A percentile compares a stretch with the other conserved stretches of the same genome.
Conservation (phyloP, 2,888 invertebrate species). For the Synanthedon tipuliformis region DNA sequence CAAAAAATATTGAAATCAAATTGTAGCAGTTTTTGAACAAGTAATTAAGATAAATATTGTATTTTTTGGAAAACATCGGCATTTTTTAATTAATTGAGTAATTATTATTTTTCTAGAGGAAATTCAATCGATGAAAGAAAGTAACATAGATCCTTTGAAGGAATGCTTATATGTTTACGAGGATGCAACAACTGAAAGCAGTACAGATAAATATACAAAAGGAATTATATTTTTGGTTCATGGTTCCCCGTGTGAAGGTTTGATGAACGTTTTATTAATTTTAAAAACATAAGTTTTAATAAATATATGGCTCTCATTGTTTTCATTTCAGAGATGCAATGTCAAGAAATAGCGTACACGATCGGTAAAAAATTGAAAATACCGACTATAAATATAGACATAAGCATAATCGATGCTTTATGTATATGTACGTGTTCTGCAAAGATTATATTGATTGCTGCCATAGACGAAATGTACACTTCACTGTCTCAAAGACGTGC, state of each 20-base stretch:
- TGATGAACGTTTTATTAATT: not conserved
- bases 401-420: slow-evolving; percentile 58
- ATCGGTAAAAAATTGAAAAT: slow-evolving; percentile 49
- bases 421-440: slow-evolving; percentile 30
- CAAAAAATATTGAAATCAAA: no score
- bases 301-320: not conserved
- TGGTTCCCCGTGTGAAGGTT: slow-evolving; percentile 58
- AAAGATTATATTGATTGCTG: slow-evolving; percentile 23
- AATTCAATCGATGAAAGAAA: slow-evolving; percentile 36
- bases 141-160: slow-evolving; percentile 38
- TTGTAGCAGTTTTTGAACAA: no score
- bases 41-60: no score
- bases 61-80: no score
- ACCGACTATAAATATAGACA: slow-evolving; percentile 62
- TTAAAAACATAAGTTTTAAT: not conserved
- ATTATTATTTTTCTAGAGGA: slow-evolving; percentile 27
- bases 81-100: no score
- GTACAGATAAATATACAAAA: slow-evolving; percentile 27
- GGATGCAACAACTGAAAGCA: slow-evolving; percentile 10
- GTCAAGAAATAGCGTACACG: slow-evolving; percentile 51
- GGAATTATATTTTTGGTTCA: slow-evolving; percentile 52
- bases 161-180: slow-evolving; percentile 31
- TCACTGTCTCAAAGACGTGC: slow-evolving; percentile 7
- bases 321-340: slow-evolving; percentile 35
- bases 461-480: slow-evolving; percentile 37